A percentile compares a stretch with the other conserved stretches of the same genome.
Evolutionary conservation across 2,113 vertebrate species (phyloP).

Genomic region (Atractosteus spatula): DNA sequence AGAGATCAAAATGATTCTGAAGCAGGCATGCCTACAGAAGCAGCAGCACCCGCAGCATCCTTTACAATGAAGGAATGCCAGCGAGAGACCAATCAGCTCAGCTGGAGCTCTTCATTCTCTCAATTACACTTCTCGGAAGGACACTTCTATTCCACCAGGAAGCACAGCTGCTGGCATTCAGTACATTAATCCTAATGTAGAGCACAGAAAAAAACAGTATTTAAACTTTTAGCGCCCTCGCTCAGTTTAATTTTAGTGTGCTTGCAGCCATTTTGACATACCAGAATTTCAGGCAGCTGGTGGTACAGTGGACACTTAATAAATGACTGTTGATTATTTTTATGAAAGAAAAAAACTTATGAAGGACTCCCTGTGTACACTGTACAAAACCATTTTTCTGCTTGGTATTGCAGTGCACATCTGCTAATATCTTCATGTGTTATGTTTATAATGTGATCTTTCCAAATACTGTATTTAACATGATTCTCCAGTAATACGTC

Average conservation of each 20-base stretch:
- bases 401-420: too few species aligned
- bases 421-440: too few species aligned
- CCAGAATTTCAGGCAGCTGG: neutral
- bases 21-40: neutral
- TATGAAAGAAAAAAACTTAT: too few species aligned
- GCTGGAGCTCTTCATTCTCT: slow-evolving; percentile 3
- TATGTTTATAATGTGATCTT: too few species aligned
- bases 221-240: neutral
- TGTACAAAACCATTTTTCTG: too few species aligned
- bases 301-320: too few species aligned
- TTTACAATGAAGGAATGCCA: neutral
- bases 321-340: too few species aligned
- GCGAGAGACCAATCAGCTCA: neutral
- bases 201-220: neutral
- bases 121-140: neutral
- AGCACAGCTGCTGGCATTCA: slow-evolving; percentile 6
- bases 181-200: neutral
- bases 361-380: too few species aligned
- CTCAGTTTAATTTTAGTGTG: neutral
- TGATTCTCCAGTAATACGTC: too few species aligned
- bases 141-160: slow-evolving; percentile 1
- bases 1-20: neutral
- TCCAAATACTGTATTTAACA: too few species aligned
- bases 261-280: neutral
- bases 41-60: neutral